Percentiles rank a stretch among this genome's conserved stretches.
Evolutionary conservation across 2,888 invertebrate species (phyloP).

Genomic region (Drosophila birchii): DNA sequence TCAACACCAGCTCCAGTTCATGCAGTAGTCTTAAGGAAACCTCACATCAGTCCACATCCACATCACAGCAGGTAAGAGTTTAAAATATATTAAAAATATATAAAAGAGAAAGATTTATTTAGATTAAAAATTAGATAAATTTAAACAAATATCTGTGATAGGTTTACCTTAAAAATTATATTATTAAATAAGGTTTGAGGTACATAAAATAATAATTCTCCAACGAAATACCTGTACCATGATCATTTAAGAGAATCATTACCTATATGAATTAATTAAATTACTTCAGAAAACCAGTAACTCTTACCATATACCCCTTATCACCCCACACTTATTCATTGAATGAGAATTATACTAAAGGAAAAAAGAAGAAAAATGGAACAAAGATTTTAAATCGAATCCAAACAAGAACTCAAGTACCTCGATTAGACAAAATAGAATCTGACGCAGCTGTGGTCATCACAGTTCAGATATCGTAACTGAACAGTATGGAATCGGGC

Average conservation of each 20-base stretch:
- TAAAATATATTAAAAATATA: not conserved
- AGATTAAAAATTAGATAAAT: not conserved
- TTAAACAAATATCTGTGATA: not conserved
- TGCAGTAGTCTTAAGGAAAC: slow-evolving; percentile 85
- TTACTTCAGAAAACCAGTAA: not conserved
- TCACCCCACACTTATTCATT: not conserved
- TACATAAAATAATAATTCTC: too few species aligned
- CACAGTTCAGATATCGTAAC: slow-evolving; percentile 33
- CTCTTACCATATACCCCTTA: not conserved
- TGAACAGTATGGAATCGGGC: slow-evolving; percentile 8
- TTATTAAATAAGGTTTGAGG: not conserved
- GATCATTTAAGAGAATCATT: too few species aligned
- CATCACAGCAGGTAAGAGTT: slow-evolving; percentile 83
- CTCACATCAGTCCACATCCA: slow-evolving; percentile 82
- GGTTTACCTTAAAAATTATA: not conserved
- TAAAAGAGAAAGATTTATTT: not conserved
- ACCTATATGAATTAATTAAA: not conserved
- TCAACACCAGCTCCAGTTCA: slow-evolving; percentile 83
- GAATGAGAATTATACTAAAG: not conserved
- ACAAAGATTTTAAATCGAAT: slow-evolving; percentile 11
- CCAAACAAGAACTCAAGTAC: slow-evolving; percentile 3
- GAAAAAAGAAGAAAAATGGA: not conserved
- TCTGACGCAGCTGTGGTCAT: slow-evolving; percentile 45
- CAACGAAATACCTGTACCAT: not conserved
- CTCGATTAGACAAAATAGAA: slow-evolving; percentile 42